A percentile compares a stretch with the other conserved stretches of the same genome.
Conservation (phyloP, 2,888 invertebrate species). For the Tiliacea aurago region DNA sequence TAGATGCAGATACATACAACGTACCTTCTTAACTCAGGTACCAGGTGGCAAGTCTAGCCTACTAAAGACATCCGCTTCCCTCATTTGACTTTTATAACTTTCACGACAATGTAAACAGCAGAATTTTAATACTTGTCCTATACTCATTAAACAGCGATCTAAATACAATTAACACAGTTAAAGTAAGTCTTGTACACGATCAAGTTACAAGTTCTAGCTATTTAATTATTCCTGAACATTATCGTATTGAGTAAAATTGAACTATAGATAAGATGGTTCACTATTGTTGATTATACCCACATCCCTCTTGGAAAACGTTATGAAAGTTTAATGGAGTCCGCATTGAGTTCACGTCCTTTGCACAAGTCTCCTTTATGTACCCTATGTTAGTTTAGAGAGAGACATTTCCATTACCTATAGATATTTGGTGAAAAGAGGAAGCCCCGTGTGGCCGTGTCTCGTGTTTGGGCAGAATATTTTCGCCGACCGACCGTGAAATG, state of each 20-base stretch:
- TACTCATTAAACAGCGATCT: slow-evolving; percentile 39
- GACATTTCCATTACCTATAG: slow-evolving; percentile 52
- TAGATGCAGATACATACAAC: slow-evolving; percentile 26
- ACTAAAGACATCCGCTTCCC: slow-evolving; percentile 43
- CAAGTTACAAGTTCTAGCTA: slow-evolving; percentile 5
- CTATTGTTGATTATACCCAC: slow-evolving; percentile 61
- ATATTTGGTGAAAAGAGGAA: slow-evolving; percentile 48
- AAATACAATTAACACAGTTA: slow-evolving; percentile 50
- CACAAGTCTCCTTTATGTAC: slow-evolving; percentile 53
- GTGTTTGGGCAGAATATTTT: slow-evolving; percentile 42
- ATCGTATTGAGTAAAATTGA: slow-evolving; percentile 39
- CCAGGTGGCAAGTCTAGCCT: slow-evolving; percentile 35
- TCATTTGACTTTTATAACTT: slow-evolving; percentile 57
- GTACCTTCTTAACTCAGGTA: slow-evolving; percentile 10
- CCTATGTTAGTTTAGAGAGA: slow-evolving; percentile 38
- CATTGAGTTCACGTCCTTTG: slow-evolving; percentile 60
- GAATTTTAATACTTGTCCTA: slow-evolving; percentile 21
- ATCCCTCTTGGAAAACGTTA: slow-evolving; percentile 55
- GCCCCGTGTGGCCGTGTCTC: slow-evolving; percentile 32
- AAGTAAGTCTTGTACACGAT: slow-evolving; percentile 23
- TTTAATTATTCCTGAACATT: slow-evolving; percentile 32
- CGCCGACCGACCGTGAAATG: slow-evolving; percentile 47
- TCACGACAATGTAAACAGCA: slow-evolving; percentile 32
- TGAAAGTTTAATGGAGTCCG: slow-evolving; percentile 64
- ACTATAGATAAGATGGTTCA: slow-evolving; percentile 44